A percentile compares a stretch with the other conserved stretches of the same genome.
phyloP scores from a whole-genome alignment of 2,888 invertebrate genomes.

The Pinctada fucata region DNA sequence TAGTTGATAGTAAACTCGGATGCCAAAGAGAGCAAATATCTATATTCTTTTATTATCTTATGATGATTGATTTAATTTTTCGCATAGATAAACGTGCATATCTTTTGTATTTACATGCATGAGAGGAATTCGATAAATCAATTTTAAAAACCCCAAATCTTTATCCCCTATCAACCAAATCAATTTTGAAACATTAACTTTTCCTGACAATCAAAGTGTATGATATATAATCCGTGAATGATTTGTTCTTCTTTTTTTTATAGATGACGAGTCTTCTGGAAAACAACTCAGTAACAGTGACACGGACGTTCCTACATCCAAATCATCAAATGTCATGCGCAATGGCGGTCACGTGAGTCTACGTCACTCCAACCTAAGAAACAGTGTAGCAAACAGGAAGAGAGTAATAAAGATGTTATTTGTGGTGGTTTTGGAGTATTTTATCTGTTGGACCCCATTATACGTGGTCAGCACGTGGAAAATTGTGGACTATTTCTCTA shows the following conservation, averaged over 20 bases:
- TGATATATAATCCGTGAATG: too few species aligned
- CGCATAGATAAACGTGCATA: too few species aligned
- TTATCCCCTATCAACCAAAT: too few species aligned
- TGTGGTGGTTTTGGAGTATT: constrained; percentile 92
- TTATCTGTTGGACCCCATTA: constrained; percentile 93
- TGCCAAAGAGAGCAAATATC: too few species aligned
- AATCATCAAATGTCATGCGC: background rate
- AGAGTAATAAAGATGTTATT: constrained; percentile 85
- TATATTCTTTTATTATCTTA: too few species aligned
- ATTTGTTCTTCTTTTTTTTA: background rate
- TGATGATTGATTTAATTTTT: too few species aligned
- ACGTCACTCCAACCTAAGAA: constrained; percentile 37
- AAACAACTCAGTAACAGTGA: constrained; percentile 3
- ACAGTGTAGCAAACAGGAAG: constrained; percentile 55
- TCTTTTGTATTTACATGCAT: too few species aligned
- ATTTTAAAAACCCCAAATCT: too few species aligned
- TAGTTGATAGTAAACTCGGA: too few species aligned
- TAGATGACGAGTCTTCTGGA: background rate
- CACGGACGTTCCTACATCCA: background rate
- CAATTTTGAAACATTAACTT: too few species aligned
- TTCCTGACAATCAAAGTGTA: too few species aligned
- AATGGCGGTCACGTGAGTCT: constrained; percentile 36
- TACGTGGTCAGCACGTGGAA: constrained; percentile 88
- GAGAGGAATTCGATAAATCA: too few species aligned
- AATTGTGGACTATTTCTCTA: constrained; percentile 84